Conservation (phyloP, 2,888 invertebrate species). For the Oscheius sp. region DNA sequence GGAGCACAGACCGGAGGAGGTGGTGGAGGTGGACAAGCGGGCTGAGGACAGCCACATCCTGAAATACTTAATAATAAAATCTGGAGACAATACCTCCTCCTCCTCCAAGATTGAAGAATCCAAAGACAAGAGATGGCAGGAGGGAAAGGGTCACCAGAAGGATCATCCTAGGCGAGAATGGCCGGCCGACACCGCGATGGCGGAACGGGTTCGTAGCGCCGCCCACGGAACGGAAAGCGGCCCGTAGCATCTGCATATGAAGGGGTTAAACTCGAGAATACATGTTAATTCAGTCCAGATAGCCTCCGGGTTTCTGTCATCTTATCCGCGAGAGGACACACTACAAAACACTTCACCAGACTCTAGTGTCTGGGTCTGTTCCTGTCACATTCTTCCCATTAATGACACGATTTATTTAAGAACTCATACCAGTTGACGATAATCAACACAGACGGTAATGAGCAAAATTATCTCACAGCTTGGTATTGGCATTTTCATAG, state of each 20-base stretch:
- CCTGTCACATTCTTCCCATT: too few species aligned
- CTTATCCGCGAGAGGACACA: background rate
- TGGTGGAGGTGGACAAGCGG: constrained; percentile 29
- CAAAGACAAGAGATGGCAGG: constrained; percentile 1
- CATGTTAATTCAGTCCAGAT: background rate
- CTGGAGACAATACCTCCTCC: background rate
- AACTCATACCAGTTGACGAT: background rate
- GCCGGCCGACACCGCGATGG: constrained; percentile 23
- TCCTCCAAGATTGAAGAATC: constrained; percentile 18
- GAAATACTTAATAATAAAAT: background rate
- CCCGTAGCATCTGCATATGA: constrained; percentile 26
- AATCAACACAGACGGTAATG: background rate
- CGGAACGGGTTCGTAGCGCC: constrained; percentile 25
- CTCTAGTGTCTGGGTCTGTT: too few species aligned
- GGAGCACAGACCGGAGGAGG: constrained; percentile 36
- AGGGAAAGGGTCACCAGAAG: constrained; percentile 15
- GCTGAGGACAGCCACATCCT: constrained; percentile 33
- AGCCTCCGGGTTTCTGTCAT: background rate
- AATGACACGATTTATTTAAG: background rate
- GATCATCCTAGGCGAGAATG: constrained; percentile 28
- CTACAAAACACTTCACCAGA: background rate
- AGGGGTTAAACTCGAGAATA: constrained; percentile 1
- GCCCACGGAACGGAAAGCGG: constrained; percentile 25
- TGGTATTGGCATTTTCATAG: too few species aligned
- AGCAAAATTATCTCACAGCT: background rate